Evolutionary conservation across 2,797 vertebrate genomes (phyloP), one percentile per base, ranked within the genome.

Genomic region (Euthynnus affinis): DNA sequence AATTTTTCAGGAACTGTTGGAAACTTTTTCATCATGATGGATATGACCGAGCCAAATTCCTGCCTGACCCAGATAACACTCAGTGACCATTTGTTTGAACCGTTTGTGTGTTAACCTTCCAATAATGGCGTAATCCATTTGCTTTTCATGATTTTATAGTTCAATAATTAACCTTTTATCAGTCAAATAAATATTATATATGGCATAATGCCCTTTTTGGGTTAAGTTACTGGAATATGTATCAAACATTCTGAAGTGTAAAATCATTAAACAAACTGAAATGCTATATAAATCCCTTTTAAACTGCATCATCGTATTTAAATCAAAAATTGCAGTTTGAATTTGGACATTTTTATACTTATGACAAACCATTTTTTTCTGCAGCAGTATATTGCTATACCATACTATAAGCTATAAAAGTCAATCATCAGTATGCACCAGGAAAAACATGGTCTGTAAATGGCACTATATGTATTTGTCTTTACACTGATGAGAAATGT

Each of bases 1-100:
- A 90, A 90, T 93, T 87, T 90, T 90, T 88, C 87, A 86, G 72
- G 37, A 29, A 3, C 69, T n/a, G 49, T 53, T 62, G 66, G 78
- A 88, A 71, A 72, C 75, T 84, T 83, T 85, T 86, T 89, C 82
- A 89, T 87, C 80, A n/a, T 76, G 58, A 84, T 78, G 52, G 15
- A 46, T 67, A 14, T 7, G 44, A 25, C 61, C 1, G 12, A 72
- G 84, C 73, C 78, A 80, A 88, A 79, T 0, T 34, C 46, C 90
- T 87, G 81, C 66, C 34, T 51, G 46, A 48, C 78, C 68, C 25
- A 76, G 81, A 90, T 84, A 88, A 88, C 82, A 71, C 72, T 68
- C 67, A 49, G 37, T 15, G 40, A 51, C 71, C 74, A 58, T 90
- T 90, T 87, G 84, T 76, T 78, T 32, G 27, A 51, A 5, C 23